These are phyloP conservation scores for Schizothorax lantsangensis DNA, from an alignment of 2,797 vertebrate genomes.

Conservation along the genomic window DNA sequence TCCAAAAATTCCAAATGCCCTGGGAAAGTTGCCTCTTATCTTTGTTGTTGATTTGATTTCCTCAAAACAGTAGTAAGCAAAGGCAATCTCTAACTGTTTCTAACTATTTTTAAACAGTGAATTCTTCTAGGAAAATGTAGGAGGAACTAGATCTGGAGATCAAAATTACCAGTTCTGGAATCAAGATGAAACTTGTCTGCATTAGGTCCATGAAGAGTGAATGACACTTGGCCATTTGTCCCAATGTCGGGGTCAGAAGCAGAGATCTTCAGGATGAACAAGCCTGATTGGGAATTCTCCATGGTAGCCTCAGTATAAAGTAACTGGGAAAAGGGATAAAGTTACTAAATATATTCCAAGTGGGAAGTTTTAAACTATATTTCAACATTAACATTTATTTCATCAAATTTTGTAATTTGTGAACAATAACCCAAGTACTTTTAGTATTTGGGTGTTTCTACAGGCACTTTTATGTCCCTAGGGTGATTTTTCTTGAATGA, in stretches of 20 bases:
- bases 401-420: not conserved
- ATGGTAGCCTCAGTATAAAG: slow-evolving; percentile 87
- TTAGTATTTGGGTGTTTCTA: not conserved
- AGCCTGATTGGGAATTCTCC: slow-evolving; percentile 85
- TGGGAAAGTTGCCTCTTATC: slow-evolving; percentile 14
- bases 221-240: slow-evolving; percentile 90
- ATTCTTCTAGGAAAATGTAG: not conserved
- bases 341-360: not conserved
- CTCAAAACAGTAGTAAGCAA: not conserved
- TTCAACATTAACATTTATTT: not conserved
- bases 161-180: slow-evolving; percentile 84
- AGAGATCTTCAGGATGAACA: slow-evolving; percentile 87
- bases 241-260: slow-evolving; percentile 89
- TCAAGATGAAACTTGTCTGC: slow-evolving; percentile 91
- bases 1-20: slow-evolving; percentile 15
- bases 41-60: not conserved
- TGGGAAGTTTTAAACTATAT: not conserved
- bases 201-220: slow-evolving; percentile 88
- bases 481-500: not conserved
- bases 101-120: slow-evolving; percentile 31
- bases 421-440: not conserved
- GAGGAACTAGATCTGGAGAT: not conserved
- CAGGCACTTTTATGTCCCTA: not conserved
- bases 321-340: slow-evolving; percentile 73
- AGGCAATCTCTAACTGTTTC: slow-evolving; percentile 36